These are phyloP conservation scores for Dryobota labecula DNA, from an alignment of 2,888 invertebrate species.

Conservation along the genomic window DNA sequence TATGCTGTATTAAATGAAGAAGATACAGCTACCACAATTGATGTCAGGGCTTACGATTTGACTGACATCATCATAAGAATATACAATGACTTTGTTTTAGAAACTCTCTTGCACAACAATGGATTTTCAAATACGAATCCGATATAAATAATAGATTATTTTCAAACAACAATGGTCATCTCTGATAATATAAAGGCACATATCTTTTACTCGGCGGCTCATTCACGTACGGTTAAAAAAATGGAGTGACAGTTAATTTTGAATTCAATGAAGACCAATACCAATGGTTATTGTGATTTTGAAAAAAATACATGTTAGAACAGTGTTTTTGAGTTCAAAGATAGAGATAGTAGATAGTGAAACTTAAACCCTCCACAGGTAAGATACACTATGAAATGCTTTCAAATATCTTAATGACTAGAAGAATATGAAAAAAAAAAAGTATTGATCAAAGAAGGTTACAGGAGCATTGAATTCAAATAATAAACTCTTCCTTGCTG, in stretches of 20 bases:
- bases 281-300: not conserved
- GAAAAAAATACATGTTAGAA: not conserved
- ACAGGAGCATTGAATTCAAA: not conserved
- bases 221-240: slow-evolving; percentile 23
- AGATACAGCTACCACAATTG: not conserved
- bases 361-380: slow-evolving; percentile 3
- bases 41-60: slow-evolving; percentile 15
- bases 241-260: slow-evolving; percentile 15
- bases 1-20: not conserved
- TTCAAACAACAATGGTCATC: slow-evolving; percentile 41
- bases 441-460: not conserved
- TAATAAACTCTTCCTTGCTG: not conserved
- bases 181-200: slow-evolving; percentile 40
- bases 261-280: not conserved
- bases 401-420: not conserved
- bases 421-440: too few relatives aligned
- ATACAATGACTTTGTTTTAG: slow-evolving; percentile 50
- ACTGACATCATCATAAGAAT: slow-evolving; percentile 41
- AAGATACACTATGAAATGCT: not conserved
- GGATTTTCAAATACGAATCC: slow-evolving; percentile 25
- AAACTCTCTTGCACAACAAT: slow-evolving; percentile 49
- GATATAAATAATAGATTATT: slow-evolving; percentile 40
- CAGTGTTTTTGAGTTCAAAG: slow-evolving; percentile 2
- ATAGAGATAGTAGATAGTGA: not conserved
- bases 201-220: not conserved